Conservation (phyloP, 1,140 invertebrate species). For the Procambarus virginalis region DNA sequence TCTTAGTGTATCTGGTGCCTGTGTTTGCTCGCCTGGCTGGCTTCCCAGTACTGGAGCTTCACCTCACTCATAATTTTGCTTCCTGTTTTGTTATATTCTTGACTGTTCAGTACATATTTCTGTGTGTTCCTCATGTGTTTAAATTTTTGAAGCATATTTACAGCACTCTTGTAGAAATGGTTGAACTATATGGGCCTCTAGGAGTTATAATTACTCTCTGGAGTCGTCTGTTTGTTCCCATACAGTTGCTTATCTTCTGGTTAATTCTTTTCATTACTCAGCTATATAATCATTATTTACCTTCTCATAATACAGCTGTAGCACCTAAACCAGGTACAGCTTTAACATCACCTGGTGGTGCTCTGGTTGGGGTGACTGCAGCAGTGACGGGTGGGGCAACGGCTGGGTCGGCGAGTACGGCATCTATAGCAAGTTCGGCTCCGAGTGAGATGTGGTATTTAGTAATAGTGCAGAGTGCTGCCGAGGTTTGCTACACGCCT, state of each 20-base stretch:
- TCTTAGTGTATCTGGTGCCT: slow-evolving; percentile 76
- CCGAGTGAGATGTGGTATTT: slow-evolving; percentile 74
- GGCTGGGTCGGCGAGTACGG: slow-evolving; percentile 8
- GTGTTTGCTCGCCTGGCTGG: slow-evolving; percentile 75
- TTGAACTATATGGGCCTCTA: slow-evolving; percentile 74
- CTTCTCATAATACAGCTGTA: slow-evolving; percentile 49
- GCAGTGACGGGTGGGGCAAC: background rate
- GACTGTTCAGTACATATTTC: slow-evolving; percentile 75
- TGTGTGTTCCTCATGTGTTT: slow-evolving; percentile 74
- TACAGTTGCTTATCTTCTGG: slow-evolving; percentile 77
- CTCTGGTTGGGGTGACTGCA: slow-evolving; percentile 7
- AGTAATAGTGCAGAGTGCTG: slow-evolving; percentile 75
- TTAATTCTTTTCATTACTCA: slow-evolving; percentile 74
- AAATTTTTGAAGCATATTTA: slow-evolving; percentile 74
- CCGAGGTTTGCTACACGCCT: slow-evolving; percentile 77
- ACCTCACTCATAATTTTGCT: slow-evolving; percentile 76
- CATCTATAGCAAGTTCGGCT: slow-evolving; percentile 18
- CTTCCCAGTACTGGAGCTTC: slow-evolving; percentile 74
- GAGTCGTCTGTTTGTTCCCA: slow-evolving; percentile 75
- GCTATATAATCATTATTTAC: slow-evolving; percentile 72
- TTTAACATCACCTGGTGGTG: slow-evolving; percentile 31
- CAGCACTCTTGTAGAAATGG: slow-evolving; percentile 70
- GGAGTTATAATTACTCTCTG: slow-evolving; percentile 74
- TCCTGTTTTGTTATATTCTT: slow-evolving; percentile 75
- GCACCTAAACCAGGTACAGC: slow-evolving; percentile 41